phyloP scores from a whole-genome alignment of 2,113 vertebrate genomes.

The Podiceps cristatus region DNA sequence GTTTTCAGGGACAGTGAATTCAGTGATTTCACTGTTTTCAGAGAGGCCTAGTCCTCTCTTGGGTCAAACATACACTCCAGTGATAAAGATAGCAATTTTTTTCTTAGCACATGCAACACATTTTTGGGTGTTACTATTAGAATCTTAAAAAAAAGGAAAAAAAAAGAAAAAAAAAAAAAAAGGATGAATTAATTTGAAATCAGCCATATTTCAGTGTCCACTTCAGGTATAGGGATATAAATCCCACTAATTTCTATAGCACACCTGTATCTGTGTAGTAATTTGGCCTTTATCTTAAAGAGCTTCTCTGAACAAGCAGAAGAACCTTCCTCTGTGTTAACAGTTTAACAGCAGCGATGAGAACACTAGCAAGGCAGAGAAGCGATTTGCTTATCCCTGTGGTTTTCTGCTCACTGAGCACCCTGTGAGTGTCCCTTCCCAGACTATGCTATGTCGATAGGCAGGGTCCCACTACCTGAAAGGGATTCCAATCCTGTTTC shows the following conservation, averaged over 20 bases:
- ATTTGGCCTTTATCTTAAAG: not conserved
- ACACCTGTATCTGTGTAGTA: not conserved
- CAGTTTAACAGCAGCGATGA: not conserved
- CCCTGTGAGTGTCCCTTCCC: not conserved
- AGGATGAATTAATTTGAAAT: not conserved
- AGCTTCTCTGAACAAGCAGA: not conserved
- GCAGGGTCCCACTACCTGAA: not conserved
- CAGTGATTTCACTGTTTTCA: not conserved
- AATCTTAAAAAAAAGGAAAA: not conserved
- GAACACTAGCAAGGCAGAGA: not conserved
- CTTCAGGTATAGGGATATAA: not conserved
- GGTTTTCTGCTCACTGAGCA: not conserved
- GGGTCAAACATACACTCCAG: not conserved
- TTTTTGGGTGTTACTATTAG: slow-evolving; percentile 37
- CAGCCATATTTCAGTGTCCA: not conserved
- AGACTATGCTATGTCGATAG: not conserved
- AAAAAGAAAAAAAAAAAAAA: not conserved
- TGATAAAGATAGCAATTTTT: not conserved
- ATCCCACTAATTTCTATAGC: not conserved
- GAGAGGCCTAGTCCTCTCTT: not conserved
- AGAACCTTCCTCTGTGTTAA: not conserved
- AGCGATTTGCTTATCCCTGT: not conserved
- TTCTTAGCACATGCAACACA: not conserved
- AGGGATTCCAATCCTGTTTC: not conserved
- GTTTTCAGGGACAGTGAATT: not conserved